Evolutionary conservation across 1,140 invertebrate genomes (phyloP).

Genomic region (Drosophila littoralis): DNA sequence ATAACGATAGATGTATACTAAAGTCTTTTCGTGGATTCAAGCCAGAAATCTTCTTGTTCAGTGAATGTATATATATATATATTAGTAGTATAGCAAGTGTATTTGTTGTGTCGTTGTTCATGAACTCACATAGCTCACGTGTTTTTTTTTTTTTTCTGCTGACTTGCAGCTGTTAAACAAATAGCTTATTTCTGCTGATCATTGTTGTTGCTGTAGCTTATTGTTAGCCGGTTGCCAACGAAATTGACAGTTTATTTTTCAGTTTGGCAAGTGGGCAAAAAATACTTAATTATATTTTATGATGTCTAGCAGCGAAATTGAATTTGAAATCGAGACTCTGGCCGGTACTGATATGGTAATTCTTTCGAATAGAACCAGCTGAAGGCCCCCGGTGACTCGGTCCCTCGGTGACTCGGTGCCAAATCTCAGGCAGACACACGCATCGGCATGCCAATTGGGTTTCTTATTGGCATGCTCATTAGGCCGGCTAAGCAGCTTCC

Average conservation of each 20-base stretch:
- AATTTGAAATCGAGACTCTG: constrained; percentile 43
- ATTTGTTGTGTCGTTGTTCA: constrained; percentile 6
- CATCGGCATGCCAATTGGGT: constrained; percentile 1
- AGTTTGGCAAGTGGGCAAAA: constrained; percentile 49
- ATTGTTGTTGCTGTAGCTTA: constrained; percentile 57
- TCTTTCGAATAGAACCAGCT: background rate
- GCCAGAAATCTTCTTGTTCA: too few relatives aligned
- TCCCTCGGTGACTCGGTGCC: too few relatives aligned
- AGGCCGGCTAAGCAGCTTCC: constrained; percentile 31
- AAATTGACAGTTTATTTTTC: constrained; percentile 82
- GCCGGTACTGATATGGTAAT: background rate
- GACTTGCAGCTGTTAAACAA: constrained; percentile 81
- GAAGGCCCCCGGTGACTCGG: background rate
- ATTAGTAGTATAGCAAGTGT: too few relatives aligned
- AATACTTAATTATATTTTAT: constrained; percentile 80
- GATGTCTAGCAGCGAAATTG: constrained; percentile 58
- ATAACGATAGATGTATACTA: too few relatives aligned
- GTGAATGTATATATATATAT: too few relatives aligned
- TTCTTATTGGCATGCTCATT: constrained; percentile 27
- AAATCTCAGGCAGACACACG: background rate
- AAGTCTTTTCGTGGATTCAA: too few relatives aligned
- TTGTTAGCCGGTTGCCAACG: constrained; percentile 74
- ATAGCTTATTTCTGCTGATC: constrained; percentile 73
- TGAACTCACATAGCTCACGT: constrained; percentile 3
- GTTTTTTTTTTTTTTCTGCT: constrained; percentile 61